A percentile compares a stretch with the other conserved stretches of the same genome.
phyloP scores from a whole-genome alignment of 1,140 invertebrate species.

The Drosophila cardini region DNA sequence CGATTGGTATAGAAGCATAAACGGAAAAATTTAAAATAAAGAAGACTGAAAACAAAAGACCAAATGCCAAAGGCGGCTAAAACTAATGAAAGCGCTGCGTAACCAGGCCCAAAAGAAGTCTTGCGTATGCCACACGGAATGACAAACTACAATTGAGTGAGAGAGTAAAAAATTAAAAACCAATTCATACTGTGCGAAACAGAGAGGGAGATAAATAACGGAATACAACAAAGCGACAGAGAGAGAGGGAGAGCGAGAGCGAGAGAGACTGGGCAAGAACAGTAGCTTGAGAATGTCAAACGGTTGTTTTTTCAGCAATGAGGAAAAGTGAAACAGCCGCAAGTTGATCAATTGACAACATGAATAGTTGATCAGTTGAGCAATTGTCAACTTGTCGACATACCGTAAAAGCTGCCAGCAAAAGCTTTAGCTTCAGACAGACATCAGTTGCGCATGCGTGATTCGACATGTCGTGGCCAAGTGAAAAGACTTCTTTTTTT shows the following conservation, averaged over 20 bases:
- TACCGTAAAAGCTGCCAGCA: constrained; percentile 50
- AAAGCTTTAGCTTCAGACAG: constrained; percentile 9
- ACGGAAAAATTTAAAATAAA: constrained; percentile 25
- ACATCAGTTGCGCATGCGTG: constrained; percentile 62
- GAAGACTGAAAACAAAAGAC: constrained; percentile 12
- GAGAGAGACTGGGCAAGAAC: constrained; percentile 24
- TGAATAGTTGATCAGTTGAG: background rate
- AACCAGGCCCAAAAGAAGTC: constrained; percentile 54
- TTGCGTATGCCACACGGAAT: constrained; percentile 44
- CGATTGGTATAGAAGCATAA: constrained; percentile 43
- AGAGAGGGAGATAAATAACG: constrained; percentile 12
- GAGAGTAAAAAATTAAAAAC: constrained; percentile 1
- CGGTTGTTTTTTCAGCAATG: constrained; percentile 33
- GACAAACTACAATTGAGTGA: constrained; percentile 23
- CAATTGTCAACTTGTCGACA: constrained; percentile 2
- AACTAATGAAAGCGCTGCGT: constrained; percentile 74
- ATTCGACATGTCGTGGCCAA: constrained; percentile 33
- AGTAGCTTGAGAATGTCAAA: constrained; percentile 39
- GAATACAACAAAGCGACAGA: background rate
- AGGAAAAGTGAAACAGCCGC: constrained; percentile 69
- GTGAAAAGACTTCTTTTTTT: constrained; percentile 56
- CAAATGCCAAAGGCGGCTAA: constrained; percentile 45
- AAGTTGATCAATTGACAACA: constrained; percentile 35
- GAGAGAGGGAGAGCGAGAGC: constrained; percentile 18
- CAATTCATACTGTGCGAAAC: background rate